A percentile compares a stretch with the other conserved stretches of the same genome.
These are phyloP conservation scores for Macaria liturata DNA, from an alignment of 2,888 invertebrate genomes.

Conservation along the genomic window DNA sequence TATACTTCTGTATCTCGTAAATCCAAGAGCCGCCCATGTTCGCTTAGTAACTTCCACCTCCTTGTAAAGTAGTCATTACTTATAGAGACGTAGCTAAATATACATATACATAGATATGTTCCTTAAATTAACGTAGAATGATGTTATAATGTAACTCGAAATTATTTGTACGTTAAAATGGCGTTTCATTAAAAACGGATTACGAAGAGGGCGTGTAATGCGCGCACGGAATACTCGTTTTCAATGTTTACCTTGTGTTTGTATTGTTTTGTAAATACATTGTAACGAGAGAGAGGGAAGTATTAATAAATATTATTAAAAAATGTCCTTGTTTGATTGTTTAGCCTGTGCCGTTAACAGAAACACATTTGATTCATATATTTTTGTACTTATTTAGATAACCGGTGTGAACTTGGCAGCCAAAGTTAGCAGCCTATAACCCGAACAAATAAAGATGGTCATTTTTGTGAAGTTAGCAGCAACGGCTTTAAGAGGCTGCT, in stretches of 20 bases:
- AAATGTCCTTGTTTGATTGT: constrained; percentile 22
- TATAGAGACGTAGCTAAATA: constrained; percentile 66
- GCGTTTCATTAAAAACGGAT: constrained; percentile 29
- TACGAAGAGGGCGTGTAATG: constrained; percentile 9
- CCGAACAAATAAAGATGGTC: too few species aligned
- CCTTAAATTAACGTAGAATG: constrained; percentile 63
- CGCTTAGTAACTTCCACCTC: constrained; percentile 38
- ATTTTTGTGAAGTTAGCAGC: too few species aligned
- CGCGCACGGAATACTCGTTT: constrained; percentile 30
- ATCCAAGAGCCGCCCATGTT: constrained; percentile 35
- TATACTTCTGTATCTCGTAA: background rate
- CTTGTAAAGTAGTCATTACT: constrained; percentile 67
- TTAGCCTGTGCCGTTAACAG: background rate
- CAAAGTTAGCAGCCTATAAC: too few species aligned
- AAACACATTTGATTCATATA: background rate
- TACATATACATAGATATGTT: constrained; percentile 74
- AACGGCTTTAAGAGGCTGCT: too few species aligned
- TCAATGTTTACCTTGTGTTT: constrained; percentile 42
- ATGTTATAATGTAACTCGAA: constrained; percentile 61
- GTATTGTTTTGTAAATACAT: constrained; percentile 79
- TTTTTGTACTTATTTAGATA: too few species aligned
- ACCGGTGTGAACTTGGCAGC: too few species aligned
- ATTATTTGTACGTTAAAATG: constrained; percentile 39
- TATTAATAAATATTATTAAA: constrained; percentile 75
- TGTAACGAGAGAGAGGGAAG: constrained; percentile 64